Evolutionary conservation across 2,888 invertebrate genomes (phyloP), one percentile per base, ranked within the genome.

Genomic region (Zygothrica quintamaculata): DNA sequence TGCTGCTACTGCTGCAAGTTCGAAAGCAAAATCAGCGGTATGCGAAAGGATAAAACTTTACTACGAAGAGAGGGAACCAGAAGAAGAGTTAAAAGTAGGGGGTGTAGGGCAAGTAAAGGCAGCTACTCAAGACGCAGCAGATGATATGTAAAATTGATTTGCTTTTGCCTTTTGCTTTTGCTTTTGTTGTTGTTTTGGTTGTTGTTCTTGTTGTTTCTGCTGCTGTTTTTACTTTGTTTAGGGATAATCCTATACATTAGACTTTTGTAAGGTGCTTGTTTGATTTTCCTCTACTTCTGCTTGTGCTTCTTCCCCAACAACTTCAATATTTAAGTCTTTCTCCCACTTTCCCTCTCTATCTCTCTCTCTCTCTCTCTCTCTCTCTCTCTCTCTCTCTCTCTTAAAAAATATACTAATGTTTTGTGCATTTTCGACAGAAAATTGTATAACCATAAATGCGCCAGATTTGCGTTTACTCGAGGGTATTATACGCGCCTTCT

Each of bases 221-320:
- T 48, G 48, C 6, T 72, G 73, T 50, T 69, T 76, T 60, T 69
- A 71, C 72, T 87, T 82, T 87, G 74, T 77, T 87, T 78, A 67
- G 69, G 79, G 79, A 84, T 84, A 84, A 84, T 85, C 84, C 70
- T 52, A 58, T 74, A 87, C 88, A 84, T 84, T 84, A 84, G 86
- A 79, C 85, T 78, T 70, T 71, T 77, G 71, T 73, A 70, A 74
- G 78, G 70, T 58, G 68, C 60, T 72, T 81, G 65, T 79, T 80
- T 77, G 81, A 74, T 73, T 80, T 74, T 57, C 40, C 42, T 16
- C 46, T 51, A 22, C 18, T 43, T 37, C 25, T 31, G 52, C 13
- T 43, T 51, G 48, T 39, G 7, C 29, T 29, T 7, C 5, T 29
- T 4, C 26, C 26, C 26, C 26, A 4, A 26, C 26, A 4, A 26